Conservation (phyloP, 1,140 invertebrate species). For the Ceratitis capitata region DNA sequence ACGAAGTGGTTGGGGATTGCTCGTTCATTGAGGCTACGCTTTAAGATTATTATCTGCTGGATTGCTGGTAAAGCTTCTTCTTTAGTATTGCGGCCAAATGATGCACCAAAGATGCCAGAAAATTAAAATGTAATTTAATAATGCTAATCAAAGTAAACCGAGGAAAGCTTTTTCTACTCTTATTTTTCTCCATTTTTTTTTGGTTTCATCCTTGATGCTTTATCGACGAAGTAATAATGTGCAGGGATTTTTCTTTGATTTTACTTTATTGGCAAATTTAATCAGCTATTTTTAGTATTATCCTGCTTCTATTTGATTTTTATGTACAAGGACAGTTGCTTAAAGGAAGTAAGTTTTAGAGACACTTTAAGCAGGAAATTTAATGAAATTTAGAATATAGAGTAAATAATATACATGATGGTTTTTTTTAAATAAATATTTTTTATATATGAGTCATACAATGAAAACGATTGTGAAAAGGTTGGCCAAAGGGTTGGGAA, state of each 20-base stretch:
- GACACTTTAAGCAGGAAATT: too few relatives aligned
- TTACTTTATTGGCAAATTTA: neutral
- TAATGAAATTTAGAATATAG: too few relatives aligned
- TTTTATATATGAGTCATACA: too few relatives aligned
- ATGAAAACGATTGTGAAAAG: too few relatives aligned
- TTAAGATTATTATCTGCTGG: neutral
- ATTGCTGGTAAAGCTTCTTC: neutral
- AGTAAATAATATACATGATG: too few relatives aligned
- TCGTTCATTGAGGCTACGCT: neutral
- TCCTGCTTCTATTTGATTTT: neutral
- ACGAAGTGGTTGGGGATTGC: neutral
- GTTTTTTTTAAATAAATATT: too few relatives aligned
- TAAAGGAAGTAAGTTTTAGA: too few relatives aligned
- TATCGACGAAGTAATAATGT: neutral
- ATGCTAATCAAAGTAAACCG: neutral
- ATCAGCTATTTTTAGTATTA: neutral
- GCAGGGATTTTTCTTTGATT: neutral
- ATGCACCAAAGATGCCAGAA: neutral
- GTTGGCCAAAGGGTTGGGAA: too few relatives aligned
- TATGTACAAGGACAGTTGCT: neutral
- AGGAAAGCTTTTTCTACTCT: neutral
- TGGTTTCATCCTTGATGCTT: neutral
- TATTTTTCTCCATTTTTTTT: neutral
- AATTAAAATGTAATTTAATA: conserved; percentile 15
- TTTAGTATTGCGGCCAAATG: neutral